A percentile compares a stretch with the other conserved stretches of the same genome.
Conservation (phyloP, 2,888 invertebrate genomes). For the Argynnis bischoffii region DNA sequence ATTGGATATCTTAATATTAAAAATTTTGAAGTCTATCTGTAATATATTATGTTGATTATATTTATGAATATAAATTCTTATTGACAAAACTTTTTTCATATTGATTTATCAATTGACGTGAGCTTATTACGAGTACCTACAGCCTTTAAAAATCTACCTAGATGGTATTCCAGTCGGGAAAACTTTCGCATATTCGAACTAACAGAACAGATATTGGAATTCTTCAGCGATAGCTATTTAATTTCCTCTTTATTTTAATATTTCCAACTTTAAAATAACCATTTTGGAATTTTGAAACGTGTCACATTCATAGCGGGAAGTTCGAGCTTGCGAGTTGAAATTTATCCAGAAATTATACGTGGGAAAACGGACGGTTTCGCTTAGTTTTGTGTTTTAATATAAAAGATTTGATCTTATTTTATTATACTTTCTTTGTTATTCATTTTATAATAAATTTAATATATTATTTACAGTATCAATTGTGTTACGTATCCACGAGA, state of each 20-base stretch:
- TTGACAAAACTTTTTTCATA: no score
- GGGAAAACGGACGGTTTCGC: constrained; percentile 28
- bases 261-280: constrained; percentile 35
- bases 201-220: constrained; percentile 27
- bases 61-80: no score
- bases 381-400: constrained; percentile 20
- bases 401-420: neutral
- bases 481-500: no score
- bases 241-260: constrained; percentile 41
- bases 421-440: no score
- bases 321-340: constrained; percentile 34
- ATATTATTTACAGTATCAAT: no score
- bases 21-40: no score
- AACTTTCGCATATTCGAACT: constrained; percentile 25
- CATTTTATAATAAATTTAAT: no score
- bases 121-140: neutral
- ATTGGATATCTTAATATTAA: no score
- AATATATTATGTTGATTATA: no score
- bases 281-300: constrained; percentile 40
- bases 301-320: constrained; percentile 38
- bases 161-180: constrained; percentile 6
- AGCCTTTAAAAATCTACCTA: constrained; percentile 6
- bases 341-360: constrained; percentile 37
- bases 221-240: constrained; percentile 33
- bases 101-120: no score